Evolutionary conservation across 2,888 invertebrate genomes (phyloP), one percentile per base, ranked within the genome.

Genomic region (Hofmannophila pseudospretella): DNA sequence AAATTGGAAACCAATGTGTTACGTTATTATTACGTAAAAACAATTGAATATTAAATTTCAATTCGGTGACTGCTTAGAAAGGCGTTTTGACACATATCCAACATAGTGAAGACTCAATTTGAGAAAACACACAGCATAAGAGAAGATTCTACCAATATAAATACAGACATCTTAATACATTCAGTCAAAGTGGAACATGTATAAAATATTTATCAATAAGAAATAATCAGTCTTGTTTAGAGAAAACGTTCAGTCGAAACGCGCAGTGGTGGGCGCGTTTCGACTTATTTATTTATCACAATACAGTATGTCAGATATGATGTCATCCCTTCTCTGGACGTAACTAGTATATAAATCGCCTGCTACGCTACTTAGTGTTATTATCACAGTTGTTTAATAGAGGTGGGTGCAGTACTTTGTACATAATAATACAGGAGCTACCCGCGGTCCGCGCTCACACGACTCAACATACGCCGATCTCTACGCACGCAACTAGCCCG

Each of bases 211-310:
- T 71, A 70, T 85, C 75, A 85, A 84, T 80, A 86, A 87, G 85
- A 88, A 88, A 88, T 88, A 88, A 88, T 88, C 88, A 88, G 88
- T 88, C 88, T 88, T 88, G 81, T 82, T 86, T 84, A 82, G 82
- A 86, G 84, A 87, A 88, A 87, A 86, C 74, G 73, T 82, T 72
- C n/a, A 56, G 74, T 68, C 77, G 73, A 77, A 75, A 68, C 77
- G 75, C 61, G 66, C 61, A 53, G 64, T 63, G 54, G 54, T 54
- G 56, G 60, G 58, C 71, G 76, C 78, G 78, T 54, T 58, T 74
- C 61, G 77, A 75, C 75, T 68, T 68, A 71, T 68, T n/a, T 58
- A 73, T 70, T 52, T 80, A 84, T 85, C 82, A 86, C 84, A 85
- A 79, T 84, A 86, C 85, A 87, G 69, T 84, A 86, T 86, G 87